Conservation (phyloP, 1,140 invertebrate genomes). For the Trichonephila inaurata region DNA sequence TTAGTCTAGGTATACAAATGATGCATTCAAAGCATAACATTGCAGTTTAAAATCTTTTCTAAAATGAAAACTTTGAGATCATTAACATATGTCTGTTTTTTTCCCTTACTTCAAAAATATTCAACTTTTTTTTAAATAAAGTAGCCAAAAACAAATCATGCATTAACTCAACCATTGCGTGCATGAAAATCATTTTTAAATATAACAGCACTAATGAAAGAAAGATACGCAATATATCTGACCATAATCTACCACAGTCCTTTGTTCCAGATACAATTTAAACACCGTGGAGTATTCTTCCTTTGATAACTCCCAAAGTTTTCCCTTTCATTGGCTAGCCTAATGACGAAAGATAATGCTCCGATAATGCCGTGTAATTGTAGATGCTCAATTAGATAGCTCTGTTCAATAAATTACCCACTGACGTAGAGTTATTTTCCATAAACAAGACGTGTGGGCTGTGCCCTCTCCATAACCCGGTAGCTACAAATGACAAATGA, state of each 20-base stretch:
- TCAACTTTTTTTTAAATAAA: too few species aligned
- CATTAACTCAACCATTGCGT: neutral
- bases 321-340: neutral
- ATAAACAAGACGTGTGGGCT: constrained; percentile 23
- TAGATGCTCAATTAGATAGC: constrained; percentile 34
- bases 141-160: too few species aligned
- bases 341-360: constrained; percentile 39
- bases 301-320: neutral
- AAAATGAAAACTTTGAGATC: too few species aligned
- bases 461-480: neutral
- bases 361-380: constrained; percentile 20
- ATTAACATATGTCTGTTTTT: too few species aligned
- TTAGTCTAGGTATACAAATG: too few species aligned
- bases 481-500: constrained; percentile 50
- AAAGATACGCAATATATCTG: neutral
- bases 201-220: neutral
- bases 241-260: neutral
- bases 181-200: neutral
- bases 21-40: too few species aligned
- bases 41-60: too few species aligned
- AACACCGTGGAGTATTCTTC: neutral
- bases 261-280: constrained; percentile 22
- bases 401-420: constrained; percentile 26
- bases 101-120: too few species aligned
- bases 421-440: neutral